Evolutionary conservation across 2,113 vertebrate genomes (phyloP).

Genomic region (Notarius lentiginosus): DNA sequence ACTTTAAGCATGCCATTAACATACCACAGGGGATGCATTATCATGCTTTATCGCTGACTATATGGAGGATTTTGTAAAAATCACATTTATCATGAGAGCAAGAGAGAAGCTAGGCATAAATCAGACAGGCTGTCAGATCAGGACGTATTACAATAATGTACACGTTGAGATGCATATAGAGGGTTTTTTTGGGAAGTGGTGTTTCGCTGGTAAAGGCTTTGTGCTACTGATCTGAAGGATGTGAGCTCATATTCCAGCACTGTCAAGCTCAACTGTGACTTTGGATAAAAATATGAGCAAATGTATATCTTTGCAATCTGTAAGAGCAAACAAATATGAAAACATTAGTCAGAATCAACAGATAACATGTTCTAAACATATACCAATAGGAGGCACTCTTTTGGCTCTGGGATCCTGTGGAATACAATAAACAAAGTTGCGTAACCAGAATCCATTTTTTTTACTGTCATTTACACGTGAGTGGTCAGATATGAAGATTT

Average conservation of each 20-base stretch:
- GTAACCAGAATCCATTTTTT: neutral
- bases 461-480: neutral
- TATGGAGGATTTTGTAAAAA: constrained; percentile 68
- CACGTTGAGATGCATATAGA: neutral
- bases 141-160: neutral
- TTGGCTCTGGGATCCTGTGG: neutral
- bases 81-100: constrained; percentile 65
- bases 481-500: neutral
- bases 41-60: constrained; percentile 67
- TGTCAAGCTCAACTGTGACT: neutral
- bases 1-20: constrained; percentile 64
- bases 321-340: neutral
- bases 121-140: constrained; percentile 57
- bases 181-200: neutral
- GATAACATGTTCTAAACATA: neutral
- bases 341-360: neutral
- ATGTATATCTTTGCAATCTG: neutral
- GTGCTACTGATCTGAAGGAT: neutral
- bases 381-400: neutral
- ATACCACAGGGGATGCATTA: constrained; percentile 66
- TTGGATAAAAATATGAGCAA: neutral
- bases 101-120: constrained; percentile 62
- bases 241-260: neutral
- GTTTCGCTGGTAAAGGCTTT: neutral
- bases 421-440: neutral